Evolutionary conservation across 53 echinoderm and acorn worm species (phyloP).

Genomic region (Mesocentrotus franciscanus): DNA sequence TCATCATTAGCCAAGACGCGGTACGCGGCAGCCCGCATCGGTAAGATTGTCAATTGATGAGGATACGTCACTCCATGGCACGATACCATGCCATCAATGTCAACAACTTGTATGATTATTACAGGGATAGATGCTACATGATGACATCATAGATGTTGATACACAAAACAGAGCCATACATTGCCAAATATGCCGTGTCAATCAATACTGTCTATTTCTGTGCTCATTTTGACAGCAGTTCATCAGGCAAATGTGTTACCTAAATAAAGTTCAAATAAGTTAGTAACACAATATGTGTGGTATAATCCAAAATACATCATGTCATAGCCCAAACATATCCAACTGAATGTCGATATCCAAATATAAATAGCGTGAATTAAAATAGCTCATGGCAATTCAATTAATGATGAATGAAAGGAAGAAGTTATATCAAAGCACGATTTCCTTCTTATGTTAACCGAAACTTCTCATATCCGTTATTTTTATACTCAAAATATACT

Average conservation of each 20-base stretch:
- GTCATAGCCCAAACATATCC: not conserved
- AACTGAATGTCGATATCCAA: no score
- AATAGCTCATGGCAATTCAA: no score
- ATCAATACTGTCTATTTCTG: not conserved
- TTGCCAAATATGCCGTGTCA: not conserved
- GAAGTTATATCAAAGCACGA: no score
- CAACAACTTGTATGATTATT: slow-evolving; percentile 19
- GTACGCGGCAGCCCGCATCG: not conserved
- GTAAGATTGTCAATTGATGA: slow-evolving; percentile 45
- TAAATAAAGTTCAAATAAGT: not conserved
- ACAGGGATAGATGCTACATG: slow-evolving; percentile 8
- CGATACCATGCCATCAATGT: slow-evolving; percentile 33
- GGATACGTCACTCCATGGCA: slow-evolving; percentile 34
- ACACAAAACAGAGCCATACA: not conserved
- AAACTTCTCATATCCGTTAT: no score
- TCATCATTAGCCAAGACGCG: slow-evolving; percentile 42
- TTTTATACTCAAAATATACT: no score
- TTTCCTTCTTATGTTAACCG: no score
- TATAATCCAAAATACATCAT: not conserved
- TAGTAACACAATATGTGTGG: not conserved
- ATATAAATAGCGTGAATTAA: no score
- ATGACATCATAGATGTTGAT: slow-evolving; percentile 38
- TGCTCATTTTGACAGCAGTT: not conserved
- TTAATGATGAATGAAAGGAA: no score
- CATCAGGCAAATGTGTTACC: not conserved